Evolutionary conservation across 2,888 invertebrate genomes (phyloP), one percentile per base, ranked within the genome.

Genomic region (Drosophila birchii): DNA sequence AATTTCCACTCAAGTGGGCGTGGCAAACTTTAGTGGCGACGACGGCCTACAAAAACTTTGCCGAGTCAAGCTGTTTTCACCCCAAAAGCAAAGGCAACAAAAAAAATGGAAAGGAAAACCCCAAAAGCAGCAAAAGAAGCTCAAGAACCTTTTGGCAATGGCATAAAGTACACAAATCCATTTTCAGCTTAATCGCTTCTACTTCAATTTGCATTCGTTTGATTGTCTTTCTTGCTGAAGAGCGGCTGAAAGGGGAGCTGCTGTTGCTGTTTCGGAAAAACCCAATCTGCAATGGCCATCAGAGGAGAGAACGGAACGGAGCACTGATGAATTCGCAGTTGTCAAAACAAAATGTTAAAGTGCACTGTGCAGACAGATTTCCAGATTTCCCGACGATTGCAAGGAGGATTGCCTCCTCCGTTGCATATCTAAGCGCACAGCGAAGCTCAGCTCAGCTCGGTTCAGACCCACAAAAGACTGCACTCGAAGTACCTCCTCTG

Each of bases 141-240:
- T 58, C 34, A 57, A 69, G 68, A 58, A 75, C 73, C 73, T 73
- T 73, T 75, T 75, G 73, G 75, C 73, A 73, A 73, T 73, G 73
- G 63, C 78, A 80, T 75, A 78, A 80, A 79, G 74, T 80, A 78
- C 78, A 80, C 80, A 77, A 74, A 78, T 80, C 75, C 78, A 75
- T 75, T 79, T 80, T 79, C 78, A 67, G 78, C 78, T 80, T 80
- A 79, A 79, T 79, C 78, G 81, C 75, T 78, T 79, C 81, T 75
- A 62, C 59, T 75, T 75, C 81, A 78, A 79, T 79, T 79, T 79
- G 78, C 78, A 80, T 80, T 78, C 81, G 81, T 80, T 75, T 68
- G 78, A 78, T 80, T 78, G 80, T 75, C 66, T 80, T 80, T 69
- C 62, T 53, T 20, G 64, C 32, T 26, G 41, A 57, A 18, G 16